Evolutionary conservation across 2,113 vertebrate genomes (phyloP).

Genomic region (Petaurus breviceps): DNA sequence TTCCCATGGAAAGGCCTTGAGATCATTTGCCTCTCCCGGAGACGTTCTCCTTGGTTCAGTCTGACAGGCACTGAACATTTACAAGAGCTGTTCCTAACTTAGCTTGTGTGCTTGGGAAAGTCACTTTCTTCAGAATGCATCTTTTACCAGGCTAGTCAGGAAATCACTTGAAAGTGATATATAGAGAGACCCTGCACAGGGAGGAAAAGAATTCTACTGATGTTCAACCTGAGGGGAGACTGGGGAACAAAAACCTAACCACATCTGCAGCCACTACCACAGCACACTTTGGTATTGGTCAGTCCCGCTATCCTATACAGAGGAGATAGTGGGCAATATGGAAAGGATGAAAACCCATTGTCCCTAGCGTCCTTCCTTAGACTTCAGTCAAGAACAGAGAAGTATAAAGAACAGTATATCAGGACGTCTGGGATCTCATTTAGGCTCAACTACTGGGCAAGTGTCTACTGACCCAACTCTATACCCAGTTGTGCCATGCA

Average conservation of each 20-base stretch:
- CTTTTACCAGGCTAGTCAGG: rapidly evolving
- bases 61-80: background rate
- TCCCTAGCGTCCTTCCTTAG: background rate
- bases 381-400: background rate
- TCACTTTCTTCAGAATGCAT: too few species aligned
- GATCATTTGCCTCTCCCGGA: background rate
- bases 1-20: background rate
- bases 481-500: background rate
- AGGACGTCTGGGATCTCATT: background rate
- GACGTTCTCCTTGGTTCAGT: background rate
- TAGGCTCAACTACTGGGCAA: background rate
- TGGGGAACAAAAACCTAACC: rapidly evolving
- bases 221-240: background rate
- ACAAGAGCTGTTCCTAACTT: background rate
- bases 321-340: background rate
- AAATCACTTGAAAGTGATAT: rapidly evolving
- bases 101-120: background rate
- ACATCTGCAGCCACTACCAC: rapidly evolving
- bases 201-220: background rate
- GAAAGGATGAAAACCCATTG: background rate
- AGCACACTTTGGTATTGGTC: background rate
- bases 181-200: background rate
- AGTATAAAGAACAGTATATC: background rate
- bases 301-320: background rate
- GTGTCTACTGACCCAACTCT: background rate